Evolutionary conservation across 2,113 vertebrate species (phyloP).

Genomic region (cattle (Bos taurus)): DNA sequence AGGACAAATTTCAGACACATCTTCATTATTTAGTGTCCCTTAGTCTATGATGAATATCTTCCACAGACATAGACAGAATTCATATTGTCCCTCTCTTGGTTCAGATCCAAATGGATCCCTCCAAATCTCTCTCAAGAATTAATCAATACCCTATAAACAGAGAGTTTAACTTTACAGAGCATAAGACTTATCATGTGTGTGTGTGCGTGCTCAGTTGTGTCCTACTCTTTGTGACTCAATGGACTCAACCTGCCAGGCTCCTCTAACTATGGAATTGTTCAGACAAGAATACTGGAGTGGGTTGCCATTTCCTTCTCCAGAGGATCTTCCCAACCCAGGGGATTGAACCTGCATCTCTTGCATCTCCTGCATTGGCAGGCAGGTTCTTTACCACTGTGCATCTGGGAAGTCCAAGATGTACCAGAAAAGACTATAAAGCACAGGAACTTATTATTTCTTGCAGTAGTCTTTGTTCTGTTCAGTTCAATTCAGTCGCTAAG

Average conservation of each 20-base stretch:
- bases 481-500: too few relatives aligned
- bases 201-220: accelerated
- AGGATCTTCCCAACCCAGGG: not conserved
- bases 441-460: not conserved
- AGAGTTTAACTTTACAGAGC: not conserved
- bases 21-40: not conserved
- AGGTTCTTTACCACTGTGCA: not conserved
- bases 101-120: not conserved
- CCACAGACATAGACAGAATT: not conserved
- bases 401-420: not conserved
- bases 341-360: not conserved
- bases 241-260: not conserved
- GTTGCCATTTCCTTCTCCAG: not conserved
- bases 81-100: not conserved
- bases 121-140: not conserved
- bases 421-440: not conserved
- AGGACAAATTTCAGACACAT: not conserved
- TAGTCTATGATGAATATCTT: not conserved
- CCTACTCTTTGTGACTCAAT: not conserved
- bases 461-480: not conserved
- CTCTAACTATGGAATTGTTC: not conserved
- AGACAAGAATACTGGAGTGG: not conserved
- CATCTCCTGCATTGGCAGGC: not conserved
- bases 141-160: not conserved
- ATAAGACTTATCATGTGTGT: not conserved